Evolutionary conservation across 2,888 invertebrate genomes (phyloP).

Genomic region (Drosophila antonietae): DNA sequence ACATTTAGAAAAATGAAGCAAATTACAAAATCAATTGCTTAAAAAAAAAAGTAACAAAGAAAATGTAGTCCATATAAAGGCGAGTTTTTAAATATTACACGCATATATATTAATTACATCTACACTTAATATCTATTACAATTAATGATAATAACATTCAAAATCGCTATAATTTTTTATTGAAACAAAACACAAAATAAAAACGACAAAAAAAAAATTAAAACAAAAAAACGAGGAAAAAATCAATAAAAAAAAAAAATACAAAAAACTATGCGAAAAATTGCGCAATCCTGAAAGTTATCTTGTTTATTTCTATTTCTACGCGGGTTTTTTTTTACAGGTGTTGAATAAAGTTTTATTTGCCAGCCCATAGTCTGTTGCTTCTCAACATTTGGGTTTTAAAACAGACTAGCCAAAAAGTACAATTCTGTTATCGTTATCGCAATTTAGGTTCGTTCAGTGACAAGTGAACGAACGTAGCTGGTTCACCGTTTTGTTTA

Average conservation of each 20-base stretch:
- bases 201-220: slow-evolving; percentile 1
- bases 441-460: neutral
- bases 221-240: slow-evolving; percentile 11
- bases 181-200: slow-evolving; percentile 3
- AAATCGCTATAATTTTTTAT: slow-evolving; percentile 58
- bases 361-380: neutral
- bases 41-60: slow-evolving; percentile 10
- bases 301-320: neutral
- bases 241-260: slow-evolving; percentile 10
- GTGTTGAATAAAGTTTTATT: neutral
- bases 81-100: slow-evolving; percentile 54
- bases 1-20: slow-evolving; percentile 10
- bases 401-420: no score
- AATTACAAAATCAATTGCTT: neutral
- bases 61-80: slow-evolving; percentile 45
- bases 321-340: neutral
- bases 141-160: slow-evolving; percentile 52
- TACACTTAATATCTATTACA: slow-evolving; percentile 46
- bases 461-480: neutral
- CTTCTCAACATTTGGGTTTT: neutral
- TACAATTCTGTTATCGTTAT: neutral
- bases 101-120: slow-evolving; percentile 50
- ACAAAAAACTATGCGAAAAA: slow-evolving; percentile 16
- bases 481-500: no score
- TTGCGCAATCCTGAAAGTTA: slow-evolving; percentile 3